Percentiles rank a stretch among this genome's conserved stretches.
phyloP scores from a whole-genome alignment of 2,797 vertebrate species.

The Streptopelia turtur region DNA sequence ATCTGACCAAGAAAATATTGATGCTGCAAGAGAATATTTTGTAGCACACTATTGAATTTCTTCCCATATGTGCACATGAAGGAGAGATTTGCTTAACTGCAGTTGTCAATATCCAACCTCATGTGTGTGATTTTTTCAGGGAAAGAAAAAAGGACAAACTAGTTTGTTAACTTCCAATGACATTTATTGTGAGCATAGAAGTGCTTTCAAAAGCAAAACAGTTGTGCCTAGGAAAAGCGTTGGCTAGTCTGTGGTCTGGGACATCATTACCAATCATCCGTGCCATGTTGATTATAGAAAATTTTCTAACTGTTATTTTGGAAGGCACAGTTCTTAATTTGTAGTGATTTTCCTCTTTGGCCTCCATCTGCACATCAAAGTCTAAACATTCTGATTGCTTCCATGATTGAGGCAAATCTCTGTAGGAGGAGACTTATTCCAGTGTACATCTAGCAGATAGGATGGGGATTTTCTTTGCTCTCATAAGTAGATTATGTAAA shows the following conservation, averaged over 20 bases:
- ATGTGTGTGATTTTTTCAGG: rapidly evolving
- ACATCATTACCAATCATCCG: neutral
- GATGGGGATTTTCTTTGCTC: constrained; percentile 21
- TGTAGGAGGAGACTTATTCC: constrained; percentile 21
- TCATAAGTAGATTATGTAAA: constrained; percentile 29
- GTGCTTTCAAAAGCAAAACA: neutral
- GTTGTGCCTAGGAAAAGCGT: neutral
- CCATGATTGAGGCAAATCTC: constrained; percentile 33
- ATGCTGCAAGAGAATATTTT: neutral
- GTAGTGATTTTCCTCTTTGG: neutral
- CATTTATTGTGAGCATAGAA: neutral
- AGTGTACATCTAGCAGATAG: neutral
- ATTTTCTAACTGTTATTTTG: neutral
- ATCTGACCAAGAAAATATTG: neutral
- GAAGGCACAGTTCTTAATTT: neutral
- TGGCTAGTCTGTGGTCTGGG: neutral
- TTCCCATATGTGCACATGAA: neutral
- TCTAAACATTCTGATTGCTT: constrained; percentile 28
- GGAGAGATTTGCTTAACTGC: neutral
- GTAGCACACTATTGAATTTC: neutral
- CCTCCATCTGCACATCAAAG: constrained; percentile 6
- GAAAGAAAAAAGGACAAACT: neutral
- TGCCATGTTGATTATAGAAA: neutral
- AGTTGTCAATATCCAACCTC: neutral
- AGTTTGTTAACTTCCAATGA: neutral